A percentile compares a stretch with the other conserved stretches of the same genome.
Evolutionary conservation across 2,888 invertebrate species (phyloP).

Genomic region (Chrysodeixis includens): DNA sequence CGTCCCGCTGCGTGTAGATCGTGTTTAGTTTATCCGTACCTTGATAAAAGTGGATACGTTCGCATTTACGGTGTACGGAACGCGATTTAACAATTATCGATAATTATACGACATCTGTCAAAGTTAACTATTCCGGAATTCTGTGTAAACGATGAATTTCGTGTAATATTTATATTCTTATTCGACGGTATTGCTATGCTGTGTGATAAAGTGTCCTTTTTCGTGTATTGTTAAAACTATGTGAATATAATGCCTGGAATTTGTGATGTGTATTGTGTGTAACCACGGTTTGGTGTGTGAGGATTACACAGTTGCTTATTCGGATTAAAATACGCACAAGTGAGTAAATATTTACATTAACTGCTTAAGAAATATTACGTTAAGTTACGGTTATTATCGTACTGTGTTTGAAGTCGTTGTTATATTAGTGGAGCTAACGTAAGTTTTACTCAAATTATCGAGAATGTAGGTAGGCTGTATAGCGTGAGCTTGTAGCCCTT

Average conservation of each 20-base stretch:
- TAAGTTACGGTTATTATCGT: slow-evolving; percentile 31
- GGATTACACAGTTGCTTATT: slow-evolving; percentile 77
- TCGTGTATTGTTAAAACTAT: slow-evolving; percentile 69
- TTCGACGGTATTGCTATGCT: slow-evolving; percentile 58
- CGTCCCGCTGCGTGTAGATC: slow-evolving; percentile 56
- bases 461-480: slow-evolving; percentile 22
- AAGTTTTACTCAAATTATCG: slow-evolving; percentile 3
- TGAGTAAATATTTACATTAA: slow-evolving; percentile 85
- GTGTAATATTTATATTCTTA: slow-evolving; percentile 66
- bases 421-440: slow-evolving; percentile 6
- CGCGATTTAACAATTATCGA: slow-evolving; percentile 70
- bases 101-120: slow-evolving; percentile 81
- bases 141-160: slow-evolving; percentile 69
- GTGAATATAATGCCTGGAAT: slow-evolving; percentile 81
- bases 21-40: slow-evolving; percentile 77
- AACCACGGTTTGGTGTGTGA: slow-evolving; percentile 70
- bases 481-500: slow-evolving; percentile 8
- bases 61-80: slow-evolving; percentile 69
- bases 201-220: slow-evolving; percentile 71
- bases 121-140: slow-evolving; percentile 69
- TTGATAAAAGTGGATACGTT: slow-evolving; percentile 77
- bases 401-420: slow-evolving; percentile 6
- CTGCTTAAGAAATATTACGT: slow-evolving; percentile 48
- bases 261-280: slow-evolving; percentile 81
- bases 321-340: slow-evolving; percentile 82